Percentiles rank a stretch among this genome's conserved stretches.
phyloP scores from a whole-genome alignment of 1,140 invertebrate genomes.

The Drosophila baimaii region DNA sequence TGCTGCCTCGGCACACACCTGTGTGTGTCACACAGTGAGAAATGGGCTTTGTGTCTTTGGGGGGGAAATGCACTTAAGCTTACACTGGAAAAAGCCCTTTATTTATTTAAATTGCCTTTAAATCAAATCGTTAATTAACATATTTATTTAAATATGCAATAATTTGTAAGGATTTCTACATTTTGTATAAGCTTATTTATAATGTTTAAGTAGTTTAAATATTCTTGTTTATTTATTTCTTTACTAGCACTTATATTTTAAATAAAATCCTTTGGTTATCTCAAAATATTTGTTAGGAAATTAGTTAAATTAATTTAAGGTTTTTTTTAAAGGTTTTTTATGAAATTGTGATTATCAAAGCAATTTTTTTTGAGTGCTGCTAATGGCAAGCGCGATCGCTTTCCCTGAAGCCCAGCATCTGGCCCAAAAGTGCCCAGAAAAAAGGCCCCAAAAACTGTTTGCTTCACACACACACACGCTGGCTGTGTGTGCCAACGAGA shows the following conservation, averaged over 20 bases:
- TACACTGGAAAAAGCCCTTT: background rate
- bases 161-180: too few species aligned
- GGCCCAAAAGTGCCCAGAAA: background rate
- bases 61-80: background rate
- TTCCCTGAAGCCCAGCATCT: constrained; percentile 7
- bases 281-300: too few species aligned
- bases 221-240: too few species aligned
- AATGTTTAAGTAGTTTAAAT: too few species aligned
- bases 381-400: background rate
- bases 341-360: too few species aligned
- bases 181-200: too few species aligned
- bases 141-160: too few species aligned
- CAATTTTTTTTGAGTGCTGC: background rate
- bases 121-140: too few species aligned
- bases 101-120: background rate
- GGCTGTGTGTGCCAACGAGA: background rate
- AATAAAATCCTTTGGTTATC: too few species aligned
- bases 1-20: background rate
- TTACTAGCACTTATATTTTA: too few species aligned
- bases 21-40: background rate
- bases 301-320: background rate
- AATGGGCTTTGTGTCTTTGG: background rate
- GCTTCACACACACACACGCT: constrained; percentile 5
- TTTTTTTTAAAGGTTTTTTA: background rate
- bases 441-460: constrained; percentile 17